Base-by-base conservation (phyloP, 1,140 invertebrate species). In the Acromyrmex heyeri region DNA sequence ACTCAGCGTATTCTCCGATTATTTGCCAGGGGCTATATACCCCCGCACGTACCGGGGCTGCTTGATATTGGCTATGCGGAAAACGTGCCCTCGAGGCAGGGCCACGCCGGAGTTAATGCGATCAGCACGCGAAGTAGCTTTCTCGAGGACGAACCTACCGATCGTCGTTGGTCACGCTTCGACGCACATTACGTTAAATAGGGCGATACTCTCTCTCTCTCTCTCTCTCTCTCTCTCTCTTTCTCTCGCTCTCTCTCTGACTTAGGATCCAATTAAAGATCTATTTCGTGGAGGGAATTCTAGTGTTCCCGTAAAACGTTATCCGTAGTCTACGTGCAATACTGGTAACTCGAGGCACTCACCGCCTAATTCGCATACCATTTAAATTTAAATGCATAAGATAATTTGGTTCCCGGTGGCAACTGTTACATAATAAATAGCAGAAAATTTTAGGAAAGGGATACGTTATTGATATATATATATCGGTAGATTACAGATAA, bases 1-100 rank as follows among this genome's bases (percentile, higher is more conserved):
- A 78, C 38, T 48, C 48, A n/a, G 72, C 82, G 86, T 83, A 91
- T 89, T 88, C 89, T 86, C 82, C 91, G 88, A 92, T 92, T 91
- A 93, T 92, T 92, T 90, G 91, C 88, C 85, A 79, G 62, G 57
- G 81, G 86, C 75, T 87, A 86, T 75, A 86, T 64, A 86, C 78
- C 59, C 64, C 12, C 34, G 38, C 83, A 73, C 72, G 86, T 73
- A 85, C 16, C n/a, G 61, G 73, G 73, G 70, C 77, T 76, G 88
- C 88, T 87, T 90, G 87, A 92, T 92, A 92, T 92, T 91, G 91
- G 88, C 92, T 91, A 87, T 91, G 89, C 89, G 88, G 89, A 86
- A 92, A 90, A 92, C 91, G 91, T 92, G 91, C 85, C 89, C 76
- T 44, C 64, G 70, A 57, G 91, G 75, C 34, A 77, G 85, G 69